These are phyloP conservation scores for Cerceris ruficornis DNA, from an alignment of 2,888 invertebrate genomes.

Conservation along the genomic window DNA sequence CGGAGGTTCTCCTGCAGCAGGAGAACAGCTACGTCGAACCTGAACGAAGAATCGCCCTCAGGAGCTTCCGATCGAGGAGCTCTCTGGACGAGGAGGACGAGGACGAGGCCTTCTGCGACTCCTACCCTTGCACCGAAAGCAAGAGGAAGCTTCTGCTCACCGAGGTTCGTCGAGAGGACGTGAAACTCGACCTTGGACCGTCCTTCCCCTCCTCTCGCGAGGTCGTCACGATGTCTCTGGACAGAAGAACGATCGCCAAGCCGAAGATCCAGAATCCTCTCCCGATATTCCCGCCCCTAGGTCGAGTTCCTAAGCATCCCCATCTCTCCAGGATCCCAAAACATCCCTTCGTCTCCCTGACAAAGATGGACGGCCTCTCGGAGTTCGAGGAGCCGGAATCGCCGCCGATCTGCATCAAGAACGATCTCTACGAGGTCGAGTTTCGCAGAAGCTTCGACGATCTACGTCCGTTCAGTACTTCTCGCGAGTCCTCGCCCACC, in stretches of 20 bases:
- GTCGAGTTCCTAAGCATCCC: neutral
- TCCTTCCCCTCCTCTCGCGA: slow-evolving; percentile 31
- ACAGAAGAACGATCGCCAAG: slow-evolving; percentile 8
- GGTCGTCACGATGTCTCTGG: slow-evolving; percentile 37
- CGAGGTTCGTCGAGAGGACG: slow-evolving; percentile 63
- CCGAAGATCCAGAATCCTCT: neutral
- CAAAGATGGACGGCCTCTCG: slow-evolving; percentile 34
- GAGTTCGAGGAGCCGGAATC: neutral
- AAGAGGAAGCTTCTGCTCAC: slow-evolving; percentile 52
- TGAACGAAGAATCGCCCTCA: slow-evolving; percentile 16
- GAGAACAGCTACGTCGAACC: slow-evolving; percentile 21
- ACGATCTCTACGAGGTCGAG: slow-evolving; percentile 55
- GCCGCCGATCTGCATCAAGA: slow-evolving; percentile 21
- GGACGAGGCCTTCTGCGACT: slow-evolving; percentile 13
- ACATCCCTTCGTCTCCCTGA: slow-evolving; percentile 58
- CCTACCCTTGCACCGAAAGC: neutral
- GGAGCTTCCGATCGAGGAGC: slow-evolving; percentile 28
- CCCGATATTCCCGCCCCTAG: neutral
- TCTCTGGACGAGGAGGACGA: slow-evolving; percentile 7
- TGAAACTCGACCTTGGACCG: slow-evolving; percentile 63
- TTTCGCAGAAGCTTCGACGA: slow-evolving; percentile 43
- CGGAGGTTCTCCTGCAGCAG: slow-evolving; percentile 39
- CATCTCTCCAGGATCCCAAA: slow-evolving; percentile 50
- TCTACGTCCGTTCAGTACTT: neutral
- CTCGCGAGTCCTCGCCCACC: slow-evolving; percentile 16